A percentile compares a stretch with the other conserved stretches of the same genome.
phyloP scores from a whole-genome alignment of 1,140 invertebrate species.

The Nasonia vitripennis region DNA sequence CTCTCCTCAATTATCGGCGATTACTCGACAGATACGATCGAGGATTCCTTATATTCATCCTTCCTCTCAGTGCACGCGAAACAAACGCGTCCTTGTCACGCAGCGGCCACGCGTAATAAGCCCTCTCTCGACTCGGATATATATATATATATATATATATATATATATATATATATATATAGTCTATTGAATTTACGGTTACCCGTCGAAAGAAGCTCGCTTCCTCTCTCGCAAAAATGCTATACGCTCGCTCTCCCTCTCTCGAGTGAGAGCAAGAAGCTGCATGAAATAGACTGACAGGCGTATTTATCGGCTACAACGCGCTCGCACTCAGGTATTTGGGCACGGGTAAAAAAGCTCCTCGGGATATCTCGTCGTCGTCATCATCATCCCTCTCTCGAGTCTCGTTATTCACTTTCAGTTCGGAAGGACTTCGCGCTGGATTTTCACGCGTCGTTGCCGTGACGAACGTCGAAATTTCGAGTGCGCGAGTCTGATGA shows the following conservation, averaged over 20 bases:
- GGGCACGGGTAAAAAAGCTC: background rate
- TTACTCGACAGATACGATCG: background rate
- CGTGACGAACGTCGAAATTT: conserved; percentile 14
- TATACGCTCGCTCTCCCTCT: background rate
- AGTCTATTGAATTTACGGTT: conserved; percentile 40
- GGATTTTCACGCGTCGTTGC: background rate
- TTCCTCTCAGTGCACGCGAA: no score
- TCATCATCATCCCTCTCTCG: background rate
- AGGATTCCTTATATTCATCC: background rate
- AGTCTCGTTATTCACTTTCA: conserved; percentile 2
- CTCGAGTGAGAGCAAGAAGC: background rate
- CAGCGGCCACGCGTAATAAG: conserved; percentile 6
- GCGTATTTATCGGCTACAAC: conserved; percentile 15
- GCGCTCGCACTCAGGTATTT: background rate
- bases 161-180: no score
- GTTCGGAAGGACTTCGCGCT: background rate
- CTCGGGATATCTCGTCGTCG: background rate
- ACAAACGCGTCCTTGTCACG: background rate
- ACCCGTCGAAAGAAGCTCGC: conserved; percentile 8
- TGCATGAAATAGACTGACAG: conserved; percentile 22
- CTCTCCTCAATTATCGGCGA: background rate
- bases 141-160: no score
- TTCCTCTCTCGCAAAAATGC: background rate
- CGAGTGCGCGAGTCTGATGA: background rate
- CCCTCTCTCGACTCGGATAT: background rate